Evolutionary conservation across 2,797 vertebrate genomes (phyloP).

Genomic region (Acanthurus leucopareius): DNA sequence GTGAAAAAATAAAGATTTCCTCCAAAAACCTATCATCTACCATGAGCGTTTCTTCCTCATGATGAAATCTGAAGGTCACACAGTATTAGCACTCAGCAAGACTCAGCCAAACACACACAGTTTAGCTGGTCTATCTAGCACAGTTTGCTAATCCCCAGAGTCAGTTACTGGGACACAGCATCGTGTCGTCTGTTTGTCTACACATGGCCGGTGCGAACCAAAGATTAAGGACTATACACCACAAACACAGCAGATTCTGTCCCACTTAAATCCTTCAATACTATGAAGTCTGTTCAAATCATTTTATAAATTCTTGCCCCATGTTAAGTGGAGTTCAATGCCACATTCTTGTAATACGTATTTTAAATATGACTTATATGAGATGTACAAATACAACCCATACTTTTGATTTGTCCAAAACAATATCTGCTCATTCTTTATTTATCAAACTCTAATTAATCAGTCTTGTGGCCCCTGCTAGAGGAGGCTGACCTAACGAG

Average conservation of each 20-base stretch:
- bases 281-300: constrained; percentile 8
- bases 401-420: neutral
- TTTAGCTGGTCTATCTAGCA: constrained; percentile 47
- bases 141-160: constrained; percentile 73
- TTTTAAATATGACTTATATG: neutral
- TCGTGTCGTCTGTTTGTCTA: constrained; percentile 59
- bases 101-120: constrained; percentile 47
- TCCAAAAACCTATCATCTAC: neutral
- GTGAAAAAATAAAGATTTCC: neutral
- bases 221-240: constrained; percentile 69
- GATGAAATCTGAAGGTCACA: constrained; percentile 19
- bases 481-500: neutral
- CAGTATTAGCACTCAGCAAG: constrained; percentile 24
- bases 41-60: neutral
- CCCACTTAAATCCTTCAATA: constrained; percentile 46
- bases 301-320: neutral
- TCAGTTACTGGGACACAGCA: constrained; percentile 73
- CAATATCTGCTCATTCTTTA: neutral
- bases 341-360: neutral
- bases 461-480: neutral
- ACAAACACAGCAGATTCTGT: constrained; percentile 51
- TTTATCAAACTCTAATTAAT: neutral
- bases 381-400: neutral
- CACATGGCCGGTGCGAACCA: constrained; percentile 49
- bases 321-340: neutral